phyloP scores from a whole-genome alignment of 2,888 invertebrate genomes.

The Adineta ricciae region DNA sequence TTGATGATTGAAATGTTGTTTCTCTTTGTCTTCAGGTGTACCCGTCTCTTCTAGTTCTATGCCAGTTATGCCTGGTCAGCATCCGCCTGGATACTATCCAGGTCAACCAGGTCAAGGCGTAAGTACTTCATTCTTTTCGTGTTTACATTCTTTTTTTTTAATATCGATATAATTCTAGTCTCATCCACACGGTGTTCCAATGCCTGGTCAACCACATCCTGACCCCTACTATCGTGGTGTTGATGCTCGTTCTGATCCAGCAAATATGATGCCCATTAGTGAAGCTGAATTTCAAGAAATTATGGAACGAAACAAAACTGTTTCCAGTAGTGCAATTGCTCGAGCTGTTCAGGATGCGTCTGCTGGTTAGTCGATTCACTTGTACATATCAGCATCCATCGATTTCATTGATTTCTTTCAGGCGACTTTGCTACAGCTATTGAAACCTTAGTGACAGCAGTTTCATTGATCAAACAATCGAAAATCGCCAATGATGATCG shows the following conservation, averaged over 20 bases:
- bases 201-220: not conserved
- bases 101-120: not conserved
- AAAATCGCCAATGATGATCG: slow-evolving; percentile 89
- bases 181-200: not conserved
- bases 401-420: slow-evolving; percentile 36
- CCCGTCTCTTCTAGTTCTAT: not conserved
- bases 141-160: not conserved
- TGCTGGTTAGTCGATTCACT: slow-evolving; percentile 55
- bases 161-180: not conserved
- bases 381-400: not conserved
- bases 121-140: not conserved
- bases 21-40: not conserved
- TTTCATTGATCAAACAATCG: slow-evolving; percentile 93
- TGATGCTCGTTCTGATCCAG: slow-evolving; percentile 24
- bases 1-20: not conserved
- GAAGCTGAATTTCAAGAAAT: slow-evolving; percentile 97
- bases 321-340: slow-evolving; percentile 90
- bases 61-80: not conserved
- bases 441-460: slow-evolving; percentile 93
- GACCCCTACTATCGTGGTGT: slow-evolving; percentile 19
- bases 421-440: slow-evolving; percentile 94
- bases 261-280: slow-evolving; percentile 37
- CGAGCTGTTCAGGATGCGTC: slow-evolving; percentile 93
- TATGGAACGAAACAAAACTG: slow-evolving; percentile 89
- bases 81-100: not conserved